Percentiles rank a stretch among this genome's conserved stretches.
Conservation (phyloP, 2,797 vertebrate species). For the Gambusia yucatana region DNA sequence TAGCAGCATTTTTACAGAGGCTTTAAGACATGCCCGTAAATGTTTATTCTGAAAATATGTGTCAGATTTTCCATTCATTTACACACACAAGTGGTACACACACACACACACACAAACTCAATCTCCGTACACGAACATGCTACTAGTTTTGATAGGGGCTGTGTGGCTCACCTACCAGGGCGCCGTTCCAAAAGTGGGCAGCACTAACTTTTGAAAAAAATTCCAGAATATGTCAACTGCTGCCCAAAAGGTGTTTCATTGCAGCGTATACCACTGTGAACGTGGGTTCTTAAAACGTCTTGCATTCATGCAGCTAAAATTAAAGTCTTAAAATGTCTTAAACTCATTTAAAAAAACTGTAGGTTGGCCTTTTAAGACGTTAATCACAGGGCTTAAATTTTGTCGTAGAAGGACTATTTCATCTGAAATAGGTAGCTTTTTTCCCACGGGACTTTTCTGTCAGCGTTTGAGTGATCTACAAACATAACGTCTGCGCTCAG, state of each 20-base stretch:
- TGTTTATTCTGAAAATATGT: slow-evolving; percentile 46
- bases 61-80: slow-evolving; percentile 70
- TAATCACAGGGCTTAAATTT: no score
- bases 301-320: no score
- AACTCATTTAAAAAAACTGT: no score
- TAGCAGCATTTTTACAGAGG: slow-evolving; percentile 46
- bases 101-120: neutral
- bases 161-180: neutral
- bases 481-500: no score
- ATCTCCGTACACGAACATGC: neutral
- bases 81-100: slow-evolving; percentile 25
- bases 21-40: slow-evolving; percentile 47
- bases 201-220: neutral
- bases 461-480: no score
- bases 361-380: no score
- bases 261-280: neutral
- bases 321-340: no score
- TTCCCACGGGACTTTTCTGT: no score
- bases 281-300: no score
- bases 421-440: no score
- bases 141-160: neutral
- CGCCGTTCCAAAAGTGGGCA: neutral
- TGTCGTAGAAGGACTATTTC: no score
- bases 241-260: neutral
- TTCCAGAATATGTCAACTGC: neutral